Conservation (phyloP, 2,797 vertebrate species). For the Macropus fuliginosus region DNA sequence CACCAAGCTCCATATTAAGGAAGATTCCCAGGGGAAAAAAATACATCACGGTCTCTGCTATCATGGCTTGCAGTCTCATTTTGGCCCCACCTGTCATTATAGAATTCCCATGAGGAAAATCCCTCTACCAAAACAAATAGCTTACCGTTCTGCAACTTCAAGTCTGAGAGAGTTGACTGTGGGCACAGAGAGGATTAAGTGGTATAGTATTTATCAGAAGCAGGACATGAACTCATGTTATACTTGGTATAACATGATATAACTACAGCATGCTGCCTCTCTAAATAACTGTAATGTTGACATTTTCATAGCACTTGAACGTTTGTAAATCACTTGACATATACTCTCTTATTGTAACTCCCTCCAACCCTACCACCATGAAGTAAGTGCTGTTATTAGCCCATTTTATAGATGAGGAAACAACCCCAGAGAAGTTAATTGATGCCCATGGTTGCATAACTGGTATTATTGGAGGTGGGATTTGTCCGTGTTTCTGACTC, state of each 20-base stretch:
- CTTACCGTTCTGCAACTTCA: background rate
- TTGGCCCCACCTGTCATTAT: background rate
- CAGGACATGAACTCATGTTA: background rate
- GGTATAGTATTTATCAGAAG: background rate
- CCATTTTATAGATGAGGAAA: background rate
- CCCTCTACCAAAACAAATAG: background rate
- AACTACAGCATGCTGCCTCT: background rate
- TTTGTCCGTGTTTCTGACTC: background rate
- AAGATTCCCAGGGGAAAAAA: background rate
- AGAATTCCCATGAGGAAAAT: background rate
- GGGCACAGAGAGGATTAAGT: background rate
- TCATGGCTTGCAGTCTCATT: background rate
- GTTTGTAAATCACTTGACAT: background rate
- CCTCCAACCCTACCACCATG: background rate
- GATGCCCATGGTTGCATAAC: background rate
- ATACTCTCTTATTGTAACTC: background rate
- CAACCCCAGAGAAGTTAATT: background rate
- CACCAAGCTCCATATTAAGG: background rate
- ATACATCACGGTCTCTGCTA: background rate
- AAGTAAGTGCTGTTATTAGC: background rate
- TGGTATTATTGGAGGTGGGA: background rate
- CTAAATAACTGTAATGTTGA: background rate
- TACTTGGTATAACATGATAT: background rate
- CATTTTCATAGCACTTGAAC: background rate
- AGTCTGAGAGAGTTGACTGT: background rate